These are phyloP conservation scores for Shargacucullia verbasci DNA, from an alignment of 2,888 invertebrate species.

Conservation along the genomic window DNA sequence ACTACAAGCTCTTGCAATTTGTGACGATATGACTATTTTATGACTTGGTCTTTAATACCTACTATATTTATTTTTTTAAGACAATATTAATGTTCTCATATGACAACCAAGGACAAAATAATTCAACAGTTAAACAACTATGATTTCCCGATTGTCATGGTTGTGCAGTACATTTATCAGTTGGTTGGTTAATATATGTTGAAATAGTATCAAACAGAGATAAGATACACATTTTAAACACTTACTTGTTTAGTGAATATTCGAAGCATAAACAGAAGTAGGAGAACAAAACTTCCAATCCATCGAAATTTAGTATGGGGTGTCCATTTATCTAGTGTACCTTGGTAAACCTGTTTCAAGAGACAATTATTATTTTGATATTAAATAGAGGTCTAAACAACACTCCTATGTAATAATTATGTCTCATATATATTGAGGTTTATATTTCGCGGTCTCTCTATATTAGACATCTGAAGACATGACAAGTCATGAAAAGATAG, in stretches of 20 bases:
- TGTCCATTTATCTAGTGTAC: slow-evolving; percentile 95
- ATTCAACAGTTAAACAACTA: background rate
- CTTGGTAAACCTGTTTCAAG: slow-evolving; percentile 92
- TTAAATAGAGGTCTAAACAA: no score
- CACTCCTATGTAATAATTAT: background rate
- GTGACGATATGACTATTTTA: no score
- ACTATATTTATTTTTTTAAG: no score
- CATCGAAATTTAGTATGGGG: slow-evolving; percentile 95
- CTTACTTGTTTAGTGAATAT: slow-evolving; percentile 95
- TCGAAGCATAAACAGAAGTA: slow-evolving; percentile 93
- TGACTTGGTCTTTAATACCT: no score
- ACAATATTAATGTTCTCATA: no score
- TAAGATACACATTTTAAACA: slow-evolving; percentile 39
- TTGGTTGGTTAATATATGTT: slow-evolving; percentile 19
- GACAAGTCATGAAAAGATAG: slow-evolving; percentile 27
- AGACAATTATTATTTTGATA: slow-evolving; percentile 1
- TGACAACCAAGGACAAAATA: background rate
- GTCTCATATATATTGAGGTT: background rate
- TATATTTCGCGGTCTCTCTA: slow-evolving; percentile 44
- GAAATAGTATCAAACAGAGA: slow-evolving; percentile 35
- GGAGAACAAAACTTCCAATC: slow-evolving; percentile 92
- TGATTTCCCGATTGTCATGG: slow-evolving; percentile 12
- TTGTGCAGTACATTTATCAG: slow-evolving; percentile 22
- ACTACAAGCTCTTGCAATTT: no score
- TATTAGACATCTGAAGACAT: slow-evolving; percentile 14